A percentile compares a stretch with the other conserved stretches of the same genome.
Conservation (phyloP, 2,888 invertebrate genomes). For the Salpingus planirostris region DNA sequence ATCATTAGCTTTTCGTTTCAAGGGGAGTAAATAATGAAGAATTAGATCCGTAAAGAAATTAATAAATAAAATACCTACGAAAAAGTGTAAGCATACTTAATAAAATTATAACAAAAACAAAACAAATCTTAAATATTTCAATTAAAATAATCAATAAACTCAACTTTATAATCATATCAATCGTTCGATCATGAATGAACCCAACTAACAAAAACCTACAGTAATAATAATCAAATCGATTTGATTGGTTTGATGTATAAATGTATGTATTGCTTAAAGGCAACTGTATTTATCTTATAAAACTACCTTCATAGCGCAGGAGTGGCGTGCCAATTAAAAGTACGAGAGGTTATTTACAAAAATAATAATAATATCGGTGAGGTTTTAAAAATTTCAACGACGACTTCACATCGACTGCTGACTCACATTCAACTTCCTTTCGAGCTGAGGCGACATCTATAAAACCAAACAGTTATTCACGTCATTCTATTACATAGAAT, state of each 20-base stretch:
- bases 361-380: constrained; percentile 3
- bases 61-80: too few relatives aligned
- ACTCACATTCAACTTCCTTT: constrained; percentile 30
- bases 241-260: neutral
- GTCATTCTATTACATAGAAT: too few relatives aligned
- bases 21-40: too few relatives aligned
- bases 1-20: too few relatives aligned
- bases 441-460: constrained; percentile 35
- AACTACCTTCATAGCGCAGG: constrained; percentile 12
- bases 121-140: constrained; percentile 12
- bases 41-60: too few relatives aligned
- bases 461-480: too few relatives aligned
- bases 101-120: constrained; percentile 13
- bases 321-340: too few relatives aligned
- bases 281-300: constrained; percentile 16
- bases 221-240: neutral
- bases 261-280: constrained; percentile 16
- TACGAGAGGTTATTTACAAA: constrained; percentile 10
- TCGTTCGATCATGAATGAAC: neutral
- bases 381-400: neutral
- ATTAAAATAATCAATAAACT: neutral
- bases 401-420: constrained; percentile 30
- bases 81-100: too few relatives aligned
- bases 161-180: neutral
- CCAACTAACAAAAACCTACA: neutral